Percentiles rank a stretch among this genome's conserved stretches.
Conservation (phyloP, 1,140 invertebrate species). For the Ephestia elutella region DNA sequence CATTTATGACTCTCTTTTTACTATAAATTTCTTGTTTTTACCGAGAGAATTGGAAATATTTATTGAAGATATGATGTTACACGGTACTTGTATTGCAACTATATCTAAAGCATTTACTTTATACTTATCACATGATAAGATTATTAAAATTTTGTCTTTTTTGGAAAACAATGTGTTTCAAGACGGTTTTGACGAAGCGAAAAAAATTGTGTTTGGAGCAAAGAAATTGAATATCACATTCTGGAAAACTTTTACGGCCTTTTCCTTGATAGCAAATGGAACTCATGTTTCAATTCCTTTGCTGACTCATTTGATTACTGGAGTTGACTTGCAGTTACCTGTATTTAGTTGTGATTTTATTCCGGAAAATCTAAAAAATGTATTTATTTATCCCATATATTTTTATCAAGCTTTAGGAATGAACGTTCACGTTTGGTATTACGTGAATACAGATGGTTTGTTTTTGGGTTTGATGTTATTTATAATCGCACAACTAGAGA, state of each 20-base stretch:
- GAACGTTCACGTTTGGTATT: slow-evolving; percentile 40
- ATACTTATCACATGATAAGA: slow-evolving; percentile 30
- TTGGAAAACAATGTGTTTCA: slow-evolving; percentile 50
- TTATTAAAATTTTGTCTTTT: slow-evolving; percentile 31
- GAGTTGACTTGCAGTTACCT: slow-evolving; percentile 29
- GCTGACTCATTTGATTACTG: slow-evolving; percentile 33
- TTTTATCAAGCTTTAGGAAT: slow-evolving; percentile 50
- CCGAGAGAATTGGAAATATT: slow-evolving; percentile 38
- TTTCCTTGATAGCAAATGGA: slow-evolving; percentile 38
- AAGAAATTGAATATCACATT: slow-evolving; percentile 43
- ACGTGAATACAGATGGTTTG: slow-evolving; percentile 48
- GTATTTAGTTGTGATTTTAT: slow-evolving; percentile 48
- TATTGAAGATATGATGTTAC: slow-evolving; percentile 49
- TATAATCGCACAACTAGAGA: slow-evolving; percentile 45
- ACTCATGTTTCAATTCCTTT: slow-evolving; percentile 37
- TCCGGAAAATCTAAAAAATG: slow-evolving; percentile 26
- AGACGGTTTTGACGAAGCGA: slow-evolving; percentile 28
- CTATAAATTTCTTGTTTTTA: slow-evolving; percentile 46
- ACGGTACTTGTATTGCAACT: slow-evolving; percentile 35
- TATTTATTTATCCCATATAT: slow-evolving; percentile 41
- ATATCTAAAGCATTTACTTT: slow-evolving; percentile 44
- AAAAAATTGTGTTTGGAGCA: slow-evolving; percentile 32
- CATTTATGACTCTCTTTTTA: slow-evolving; percentile 25
- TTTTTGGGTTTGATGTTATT: slow-evolving; percentile 49
- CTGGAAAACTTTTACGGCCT: slow-evolving; percentile 37